phyloP scores from a whole-genome alignment of 1,140 invertebrate species.

The Megalopta genalis region DNA sequence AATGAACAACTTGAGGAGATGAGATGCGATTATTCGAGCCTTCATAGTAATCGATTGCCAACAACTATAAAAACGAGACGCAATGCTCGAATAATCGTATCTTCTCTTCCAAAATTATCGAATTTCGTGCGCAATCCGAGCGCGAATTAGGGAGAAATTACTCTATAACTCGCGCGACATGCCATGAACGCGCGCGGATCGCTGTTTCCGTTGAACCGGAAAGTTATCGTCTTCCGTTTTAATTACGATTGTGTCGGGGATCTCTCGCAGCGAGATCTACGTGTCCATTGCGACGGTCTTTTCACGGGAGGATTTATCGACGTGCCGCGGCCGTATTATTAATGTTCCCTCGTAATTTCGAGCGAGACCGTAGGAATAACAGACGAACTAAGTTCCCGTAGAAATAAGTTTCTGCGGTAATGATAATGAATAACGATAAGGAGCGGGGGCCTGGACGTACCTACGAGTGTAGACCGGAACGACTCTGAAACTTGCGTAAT shows the following conservation, averaged over 20 bases:
- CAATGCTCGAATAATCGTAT: no score
- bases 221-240: background rate
- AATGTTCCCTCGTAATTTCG: constrained; percentile 18
- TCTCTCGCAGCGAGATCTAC: background rate
- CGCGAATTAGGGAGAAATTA: no score
- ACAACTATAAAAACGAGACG: no score
- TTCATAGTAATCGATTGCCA: no score
- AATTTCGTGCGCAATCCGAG: no score
- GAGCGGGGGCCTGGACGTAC: no score
- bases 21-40: no score
- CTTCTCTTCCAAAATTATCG: no score
- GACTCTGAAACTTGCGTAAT: constrained; percentile 19
- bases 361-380: constrained; percentile 13
- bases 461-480: constrained; percentile 12
- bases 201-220: background rate
- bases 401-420: constrained; percentile 24
- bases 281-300: background rate
- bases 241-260: background rate
- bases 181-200: no score
- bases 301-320: background rate
- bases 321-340: background rate
- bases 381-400: constrained; percentile 14
- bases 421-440: constrained; percentile 40
- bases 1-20: no score
- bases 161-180: no score